These are phyloP conservation scores for Petrolisthes cinctipes DNA, from an alignment of 2,888 invertebrate genomes.

Conservation along the genomic window DNA sequence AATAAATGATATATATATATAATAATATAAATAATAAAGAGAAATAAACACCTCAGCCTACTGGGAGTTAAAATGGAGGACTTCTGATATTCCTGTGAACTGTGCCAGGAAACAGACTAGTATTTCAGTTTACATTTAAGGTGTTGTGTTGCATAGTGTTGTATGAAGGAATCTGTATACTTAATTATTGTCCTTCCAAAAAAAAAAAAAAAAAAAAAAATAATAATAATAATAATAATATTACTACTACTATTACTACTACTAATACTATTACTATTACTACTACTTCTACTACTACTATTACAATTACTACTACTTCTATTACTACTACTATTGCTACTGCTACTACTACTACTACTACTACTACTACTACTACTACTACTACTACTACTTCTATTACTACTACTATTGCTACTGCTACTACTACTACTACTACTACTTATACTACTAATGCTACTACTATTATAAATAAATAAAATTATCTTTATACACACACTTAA, in stretches of 20 bases:
- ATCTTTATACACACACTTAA: background rate
- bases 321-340: background rate
- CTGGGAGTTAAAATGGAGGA: too few species aligned
- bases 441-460: background rate
- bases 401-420: background rate
- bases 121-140: background rate
- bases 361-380: too few species aligned
- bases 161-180: too few species aligned
- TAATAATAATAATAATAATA: background rate
- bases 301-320: background rate
- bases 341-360: too few species aligned
- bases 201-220: too few species aligned
- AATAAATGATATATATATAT: too few species aligned
- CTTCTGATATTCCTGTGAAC: too few species aligned
- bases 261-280: conserved; percentile 8
- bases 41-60: too few species aligned
- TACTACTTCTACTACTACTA: conserved; percentile 12
- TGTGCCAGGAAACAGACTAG: too few species aligned
- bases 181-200: too few species aligned
- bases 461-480: background rate
- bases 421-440: conserved; percentile 7
- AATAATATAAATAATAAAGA: too few species aligned
- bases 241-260: conserved; percentile 14
- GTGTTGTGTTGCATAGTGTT: too few species aligned
- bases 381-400: background rate